Conservation (phyloP, 2,888 invertebrate genomes). For the Lasioglossum calceatum region DNA sequence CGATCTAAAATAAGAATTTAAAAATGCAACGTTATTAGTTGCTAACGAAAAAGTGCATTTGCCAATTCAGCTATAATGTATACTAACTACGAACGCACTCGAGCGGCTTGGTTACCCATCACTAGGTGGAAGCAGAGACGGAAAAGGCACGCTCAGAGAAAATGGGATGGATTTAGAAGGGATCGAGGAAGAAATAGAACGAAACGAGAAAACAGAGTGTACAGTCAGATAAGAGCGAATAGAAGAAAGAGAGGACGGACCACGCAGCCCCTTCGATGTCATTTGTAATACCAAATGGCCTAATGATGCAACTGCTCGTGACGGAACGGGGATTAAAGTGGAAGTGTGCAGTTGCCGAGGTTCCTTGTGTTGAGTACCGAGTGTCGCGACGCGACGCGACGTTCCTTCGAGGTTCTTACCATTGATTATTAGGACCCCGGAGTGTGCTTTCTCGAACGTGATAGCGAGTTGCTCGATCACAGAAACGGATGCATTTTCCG, state of each 20-base stretch:
- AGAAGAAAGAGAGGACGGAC: slow-evolving; percentile 54
- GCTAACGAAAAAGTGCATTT: not conserved
- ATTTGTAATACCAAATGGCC: slow-evolving; percentile 77
- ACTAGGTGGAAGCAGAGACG: not conserved
- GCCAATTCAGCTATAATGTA: not conserved
- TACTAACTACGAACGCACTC: not conserved
- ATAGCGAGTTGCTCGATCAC: slow-evolving; percentile 53
- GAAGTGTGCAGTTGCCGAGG: slow-evolving; percentile 59
- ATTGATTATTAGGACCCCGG: slow-evolving; percentile 26
- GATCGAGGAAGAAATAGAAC: slow-evolving; percentile 13
- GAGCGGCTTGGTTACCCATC: not conserved
- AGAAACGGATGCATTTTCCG: slow-evolving; percentile 29
- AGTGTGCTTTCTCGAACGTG: slow-evolving; percentile 25
- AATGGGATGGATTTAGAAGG: not conserved
- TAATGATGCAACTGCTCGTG: slow-evolving; percentile 79
- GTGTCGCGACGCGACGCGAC: slow-evolving; percentile 5
- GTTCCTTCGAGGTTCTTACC: not conserved
- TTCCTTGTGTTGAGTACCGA: slow-evolving; percentile 21
- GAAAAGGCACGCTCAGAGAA: not conserved
- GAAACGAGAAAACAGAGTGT: not conserved
- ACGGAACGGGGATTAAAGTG: slow-evolving; percentile 75
- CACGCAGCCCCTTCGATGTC: slow-evolving; percentile 71
- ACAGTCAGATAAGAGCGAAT: slow-evolving; percentile 20
- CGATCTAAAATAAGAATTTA: not conserved
- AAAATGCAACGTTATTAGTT: not conserved